These are phyloP conservation scores for Cirrhinus molitorella DNA, from an alignment of 2,797 vertebrate species.

Conservation along the genomic window DNA sequence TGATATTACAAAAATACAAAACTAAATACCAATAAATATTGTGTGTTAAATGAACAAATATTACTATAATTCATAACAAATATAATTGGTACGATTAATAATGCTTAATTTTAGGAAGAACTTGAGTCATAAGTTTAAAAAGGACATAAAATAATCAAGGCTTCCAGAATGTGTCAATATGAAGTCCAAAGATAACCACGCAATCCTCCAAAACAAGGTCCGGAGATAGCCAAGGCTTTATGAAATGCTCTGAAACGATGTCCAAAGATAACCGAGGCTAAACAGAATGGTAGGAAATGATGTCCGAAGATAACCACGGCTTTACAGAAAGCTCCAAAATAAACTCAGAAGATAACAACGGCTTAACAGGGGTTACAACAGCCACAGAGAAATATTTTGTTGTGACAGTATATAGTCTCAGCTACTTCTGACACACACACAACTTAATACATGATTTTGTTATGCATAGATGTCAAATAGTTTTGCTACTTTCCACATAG, in stretches of 20 bases:
- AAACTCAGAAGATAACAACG: not conserved
- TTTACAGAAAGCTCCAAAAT: slow-evolving; percentile 17
- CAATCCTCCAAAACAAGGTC: not conserved
- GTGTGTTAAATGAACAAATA: no score
- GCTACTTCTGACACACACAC: no score
- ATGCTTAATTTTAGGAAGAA: not conserved
- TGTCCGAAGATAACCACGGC: not conserved
- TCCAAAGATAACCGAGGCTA: not conserved
- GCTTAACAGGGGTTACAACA: not conserved
- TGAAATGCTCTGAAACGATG: not conserved
- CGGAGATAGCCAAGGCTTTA: not conserved
- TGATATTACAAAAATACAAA: no score
- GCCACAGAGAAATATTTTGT: not conserved
- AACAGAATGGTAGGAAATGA: not conserved
- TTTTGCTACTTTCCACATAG: not conserved
- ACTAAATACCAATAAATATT: no score
- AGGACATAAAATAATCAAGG: not conserved
- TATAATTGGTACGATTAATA: not conserved
- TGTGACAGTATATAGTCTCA: not conserved
- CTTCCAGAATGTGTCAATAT: not conserved
- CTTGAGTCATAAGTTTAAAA: not conserved
- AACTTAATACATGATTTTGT: not conserved
- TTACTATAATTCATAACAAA: no score
- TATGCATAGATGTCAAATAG: not conserved
- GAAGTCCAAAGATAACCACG: not conserved